Evolutionary conservation across 2,797 vertebrate species (phyloP), one percentile per base, ranked within the genome.

Genomic region (Gephyroberyx darwinii): DNA sequence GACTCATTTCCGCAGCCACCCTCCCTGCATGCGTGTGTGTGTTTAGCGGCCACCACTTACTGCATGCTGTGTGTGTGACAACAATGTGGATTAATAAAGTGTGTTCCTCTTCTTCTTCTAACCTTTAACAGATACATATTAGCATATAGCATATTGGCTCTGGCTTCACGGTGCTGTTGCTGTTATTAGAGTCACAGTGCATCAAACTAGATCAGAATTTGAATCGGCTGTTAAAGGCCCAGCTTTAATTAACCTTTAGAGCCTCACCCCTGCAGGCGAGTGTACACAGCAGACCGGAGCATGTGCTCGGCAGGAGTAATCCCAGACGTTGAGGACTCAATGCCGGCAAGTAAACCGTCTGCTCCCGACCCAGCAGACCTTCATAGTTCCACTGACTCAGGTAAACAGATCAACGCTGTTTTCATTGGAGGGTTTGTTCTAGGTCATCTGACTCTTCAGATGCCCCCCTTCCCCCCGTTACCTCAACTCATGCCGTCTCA

Each of bases 241-340:
- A n/a, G 26, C 71, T 83, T 84, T 80, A 77, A 84, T 86, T 80
- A 88, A 82, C 74, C 57, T 71, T 71, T 51, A 13, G 19, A 62
- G 31, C 68, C 52, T 14, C n/a, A 20, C 48, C 73, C 60, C 78
- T 13, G 35, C 82, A 94, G 93, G 87, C 87, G 37, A 37, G 69
- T 92, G 56, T 93, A 94, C 84, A 93, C 92, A 13, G 85, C 89
- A 20, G 86, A 92, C 20, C 81, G 89, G 81, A 89, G 91, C 59
- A 81, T 79, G 71, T 54, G 69, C 71, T 80, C 54, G 0, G 6
- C 54, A 56, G 60, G 80, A 59, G 58, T 75, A 57, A 71, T 75
- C 47, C 62, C 69, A 57, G 74, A 83, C n/a, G 1, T 1, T 17
- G 75, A 84, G 14, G 71, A 52, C 52, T 37, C 45, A 0, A 16